phyloP scores from a whole-genome alignment of 2,888 invertebrate genomes.

The Augochlorella aurata region DNA sequence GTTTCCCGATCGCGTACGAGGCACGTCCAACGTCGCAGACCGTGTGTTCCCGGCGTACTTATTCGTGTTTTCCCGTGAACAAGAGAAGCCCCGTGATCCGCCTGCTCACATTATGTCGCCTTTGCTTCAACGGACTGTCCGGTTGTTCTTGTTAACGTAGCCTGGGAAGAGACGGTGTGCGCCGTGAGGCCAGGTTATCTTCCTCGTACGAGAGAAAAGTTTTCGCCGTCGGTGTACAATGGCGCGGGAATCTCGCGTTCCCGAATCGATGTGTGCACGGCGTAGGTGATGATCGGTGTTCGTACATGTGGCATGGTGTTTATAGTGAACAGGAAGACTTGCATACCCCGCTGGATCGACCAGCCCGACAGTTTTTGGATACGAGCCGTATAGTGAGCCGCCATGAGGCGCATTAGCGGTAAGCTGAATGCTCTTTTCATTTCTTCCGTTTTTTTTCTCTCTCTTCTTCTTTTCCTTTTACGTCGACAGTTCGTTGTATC shows the following conservation, averaged over 20 bases:
- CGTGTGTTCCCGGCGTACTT: conserved; percentile 11
- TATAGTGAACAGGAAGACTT: conserved; percentile 54
- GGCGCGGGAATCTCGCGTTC: conserved; percentile 63
- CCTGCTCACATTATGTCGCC: conserved; percentile 34
- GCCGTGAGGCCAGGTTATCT: conserved; percentile 42
- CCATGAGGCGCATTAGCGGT: conserved; percentile 80
- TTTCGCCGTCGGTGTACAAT: conserved; percentile 56
- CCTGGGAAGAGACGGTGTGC: conserved; percentile 29
- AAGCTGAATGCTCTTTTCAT: conserved; percentile 61
- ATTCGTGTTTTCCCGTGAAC: background rate
- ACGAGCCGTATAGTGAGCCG: conserved; percentile 66
- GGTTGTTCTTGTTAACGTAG: conserved; percentile 44
- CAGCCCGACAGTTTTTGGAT: conserved; percentile 58
- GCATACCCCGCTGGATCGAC: conserved; percentile 47
- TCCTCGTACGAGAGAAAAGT: conserved; percentile 47
- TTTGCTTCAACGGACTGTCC: conserved; percentile 13
- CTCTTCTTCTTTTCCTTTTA: background rate
- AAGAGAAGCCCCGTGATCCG: background rate
- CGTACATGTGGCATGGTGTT: conserved; percentile 66
- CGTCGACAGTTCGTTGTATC: background rate
- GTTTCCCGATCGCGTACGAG: conserved; percentile 35
- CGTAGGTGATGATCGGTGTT: conserved; percentile 68
- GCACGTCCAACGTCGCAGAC: conserved; percentile 20
- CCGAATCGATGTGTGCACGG: conserved; percentile 56
- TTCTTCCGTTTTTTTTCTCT: background rate